Conservation (phyloP, 2,888 invertebrate genomes). For the Zele albiditarsus region DNA sequence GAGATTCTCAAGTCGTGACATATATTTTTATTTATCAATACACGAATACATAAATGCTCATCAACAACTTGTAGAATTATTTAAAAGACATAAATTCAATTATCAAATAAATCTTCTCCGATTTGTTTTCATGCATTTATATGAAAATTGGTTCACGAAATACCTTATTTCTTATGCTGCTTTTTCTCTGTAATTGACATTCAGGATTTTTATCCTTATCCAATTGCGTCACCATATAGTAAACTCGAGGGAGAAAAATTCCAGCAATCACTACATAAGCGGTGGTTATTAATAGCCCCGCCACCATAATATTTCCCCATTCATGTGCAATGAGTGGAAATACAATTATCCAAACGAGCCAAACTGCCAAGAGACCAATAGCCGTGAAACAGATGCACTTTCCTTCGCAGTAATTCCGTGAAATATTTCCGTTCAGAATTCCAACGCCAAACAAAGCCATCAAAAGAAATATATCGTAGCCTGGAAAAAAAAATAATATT, state of each 20-base stretch:
- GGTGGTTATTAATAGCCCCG: conserved; percentile 78
- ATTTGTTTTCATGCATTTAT: conserved; percentile 1
- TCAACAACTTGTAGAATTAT: not conserved
- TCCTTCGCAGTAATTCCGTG: conserved; percentile 82
- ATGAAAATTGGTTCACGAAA: conserved; percentile 13
- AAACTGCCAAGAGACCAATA: conserved; percentile 72
- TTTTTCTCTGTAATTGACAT: conserved; percentile 62
- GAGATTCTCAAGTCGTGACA: conserved; percentile 18
- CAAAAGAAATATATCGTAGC: conserved; percentile 79
- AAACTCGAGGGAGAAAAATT: conserved; percentile 81
- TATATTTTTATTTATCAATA: conserved; percentile 7
- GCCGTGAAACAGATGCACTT: conserved; percentile 74
- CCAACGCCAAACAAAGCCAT: conserved; percentile 75
- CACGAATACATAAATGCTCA: not conserved
- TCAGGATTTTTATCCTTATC: conserved; percentile 75
- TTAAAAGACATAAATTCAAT: not conserved
- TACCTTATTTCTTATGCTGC: conserved; percentile 60
- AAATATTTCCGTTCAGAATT: conserved; percentile 78
- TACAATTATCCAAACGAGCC: conserved; percentile 78
- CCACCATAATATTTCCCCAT: conserved; percentile 76
- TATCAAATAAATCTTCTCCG: conserved; percentile 14
- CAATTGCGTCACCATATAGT: conserved; percentile 79
- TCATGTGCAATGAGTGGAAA: conserved; percentile 75
- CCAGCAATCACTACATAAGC: conserved; percentile 78
- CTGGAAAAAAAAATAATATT: conserved; percentile 61